Conservation (phyloP, 2,113 vertebrate genomes). For the Triplophysa rosa region DNA sequence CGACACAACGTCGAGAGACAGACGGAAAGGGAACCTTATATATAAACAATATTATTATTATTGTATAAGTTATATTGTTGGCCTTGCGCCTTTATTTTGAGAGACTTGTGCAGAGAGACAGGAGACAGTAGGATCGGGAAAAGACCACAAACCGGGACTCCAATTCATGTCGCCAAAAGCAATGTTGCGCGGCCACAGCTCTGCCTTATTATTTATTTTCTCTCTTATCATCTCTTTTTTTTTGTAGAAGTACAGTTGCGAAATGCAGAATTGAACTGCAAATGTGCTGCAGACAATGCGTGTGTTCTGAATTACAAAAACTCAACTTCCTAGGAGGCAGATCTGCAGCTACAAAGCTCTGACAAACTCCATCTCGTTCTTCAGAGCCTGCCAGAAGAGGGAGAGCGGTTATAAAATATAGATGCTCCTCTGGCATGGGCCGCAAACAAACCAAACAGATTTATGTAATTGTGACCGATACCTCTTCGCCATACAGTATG, state of each 20-base stretch:
- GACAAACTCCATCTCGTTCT: conserved; percentile 25
- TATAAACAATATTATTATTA: no score
- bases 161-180: no score
- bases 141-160: no score
- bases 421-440: conserved; percentile 17
- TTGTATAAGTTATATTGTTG: no score
- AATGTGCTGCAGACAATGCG: conserved; percentile 7
- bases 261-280: background rate
- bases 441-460: conserved; percentile 25
- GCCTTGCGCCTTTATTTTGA: no score
- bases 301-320: conserved; percentile 17
- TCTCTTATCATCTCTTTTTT: background rate
- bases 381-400: background rate
- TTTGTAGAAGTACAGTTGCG: background rate
- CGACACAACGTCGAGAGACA: no score
- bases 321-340: no score
- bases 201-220: no score
- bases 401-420: conserved; percentile 26
- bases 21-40: no score
- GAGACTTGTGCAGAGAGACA: no score
- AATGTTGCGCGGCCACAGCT: no score
- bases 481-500: background rate
- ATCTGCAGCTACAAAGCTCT: background rate
- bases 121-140: no score
- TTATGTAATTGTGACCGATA: conserved; percentile 28